phyloP scores from a whole-genome alignment of 2,797 vertebrate genomes.

The Amphiprion clarkii region DNA sequence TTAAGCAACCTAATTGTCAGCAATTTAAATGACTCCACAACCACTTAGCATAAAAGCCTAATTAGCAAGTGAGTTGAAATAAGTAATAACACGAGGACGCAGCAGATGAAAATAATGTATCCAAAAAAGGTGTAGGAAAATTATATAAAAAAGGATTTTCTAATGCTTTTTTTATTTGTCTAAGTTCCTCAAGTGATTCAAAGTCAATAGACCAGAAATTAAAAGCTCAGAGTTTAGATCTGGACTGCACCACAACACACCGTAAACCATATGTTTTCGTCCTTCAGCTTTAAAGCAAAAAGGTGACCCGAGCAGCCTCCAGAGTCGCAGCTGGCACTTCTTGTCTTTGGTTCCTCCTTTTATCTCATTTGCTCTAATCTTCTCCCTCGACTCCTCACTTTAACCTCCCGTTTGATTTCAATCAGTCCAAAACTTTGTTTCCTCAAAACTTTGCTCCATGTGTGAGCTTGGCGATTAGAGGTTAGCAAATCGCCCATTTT shows the following conservation, averaged over 20 bases:
- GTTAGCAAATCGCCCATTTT: slow-evolving; percentile 29
- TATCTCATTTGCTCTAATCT: slow-evolving; percentile 33
- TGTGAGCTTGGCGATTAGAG: slow-evolving; percentile 24
- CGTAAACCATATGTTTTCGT: neutral
- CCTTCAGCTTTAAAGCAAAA: slow-evolving; percentile 26
- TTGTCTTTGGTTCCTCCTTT: slow-evolving; percentile 33
- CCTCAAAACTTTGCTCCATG: slow-evolving; percentile 22
- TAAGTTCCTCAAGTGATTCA: neutral
- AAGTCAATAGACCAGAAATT: neutral
- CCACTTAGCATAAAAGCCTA: neutral
- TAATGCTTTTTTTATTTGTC: neutral
- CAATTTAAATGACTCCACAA: neutral
- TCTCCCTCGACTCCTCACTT: slow-evolving; percentile 13
- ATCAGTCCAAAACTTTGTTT: neutral
- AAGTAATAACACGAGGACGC: neutral
- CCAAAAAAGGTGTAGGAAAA: no score
- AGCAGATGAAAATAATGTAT: no score
- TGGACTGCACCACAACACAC: neutral
- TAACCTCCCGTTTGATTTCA: slow-evolving; percentile 6
- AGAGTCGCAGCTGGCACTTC: neutral
- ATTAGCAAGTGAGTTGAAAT: neutral
- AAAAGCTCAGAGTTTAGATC: neutral
- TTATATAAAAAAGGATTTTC: neutral
- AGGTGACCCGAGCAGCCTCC: slow-evolving; percentile 18
- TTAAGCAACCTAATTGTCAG: slow-evolving; percentile 1